These are phyloP conservation scores for Laticauda laticaudata DNA, from an alignment of 2,113 vertebrate species.

Conservation along the genomic window DNA sequence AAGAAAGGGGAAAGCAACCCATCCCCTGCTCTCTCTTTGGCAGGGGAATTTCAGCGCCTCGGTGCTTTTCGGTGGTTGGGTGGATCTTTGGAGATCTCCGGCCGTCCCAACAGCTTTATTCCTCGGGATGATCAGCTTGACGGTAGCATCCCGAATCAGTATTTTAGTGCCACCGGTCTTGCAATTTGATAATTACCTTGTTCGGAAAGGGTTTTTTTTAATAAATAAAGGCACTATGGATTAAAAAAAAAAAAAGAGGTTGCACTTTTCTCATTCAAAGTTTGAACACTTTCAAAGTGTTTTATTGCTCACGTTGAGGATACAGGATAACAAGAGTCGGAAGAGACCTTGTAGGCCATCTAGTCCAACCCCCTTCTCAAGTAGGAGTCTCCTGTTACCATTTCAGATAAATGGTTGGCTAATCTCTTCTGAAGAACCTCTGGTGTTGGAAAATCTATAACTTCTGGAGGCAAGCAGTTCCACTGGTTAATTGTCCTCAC, in stretches of 20 bases:
- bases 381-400: no score
- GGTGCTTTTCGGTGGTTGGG: accelerated
- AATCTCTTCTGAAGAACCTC: no score
- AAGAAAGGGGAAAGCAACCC: neutral
- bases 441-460: no score
- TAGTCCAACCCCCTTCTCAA: no score
- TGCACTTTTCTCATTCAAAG: no score
- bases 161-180: neutral
- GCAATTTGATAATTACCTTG: neutral
- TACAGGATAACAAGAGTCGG: no score
- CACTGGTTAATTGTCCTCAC: no score
- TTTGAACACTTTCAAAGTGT: no score
- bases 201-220: neutral
- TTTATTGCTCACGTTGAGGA: no score
- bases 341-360: no score
- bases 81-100: neutral
- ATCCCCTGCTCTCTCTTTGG: accelerated
- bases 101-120: neutral
- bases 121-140: neutral
- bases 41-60: neutral
- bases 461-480: no score
- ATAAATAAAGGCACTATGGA: neutral
- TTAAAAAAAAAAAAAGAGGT: neutral
- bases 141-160: neutral
- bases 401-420: no score